Evolutionary conservation across 2,888 invertebrate genomes (phyloP), one percentile per base, ranked within the genome.

Genomic region (Lepidochrysops patricia): DNA sequence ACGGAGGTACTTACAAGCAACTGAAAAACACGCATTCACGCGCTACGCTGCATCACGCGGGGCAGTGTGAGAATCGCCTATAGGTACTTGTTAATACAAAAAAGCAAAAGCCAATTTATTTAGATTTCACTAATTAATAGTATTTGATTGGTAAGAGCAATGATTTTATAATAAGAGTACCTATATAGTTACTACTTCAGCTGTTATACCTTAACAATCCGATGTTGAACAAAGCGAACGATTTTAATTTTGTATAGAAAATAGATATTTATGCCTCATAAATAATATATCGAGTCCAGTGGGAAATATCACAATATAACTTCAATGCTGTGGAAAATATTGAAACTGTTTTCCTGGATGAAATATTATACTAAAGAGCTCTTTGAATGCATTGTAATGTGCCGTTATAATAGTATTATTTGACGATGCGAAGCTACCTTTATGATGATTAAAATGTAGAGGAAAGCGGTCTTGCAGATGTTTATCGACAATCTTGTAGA

Each of bases 221-320:
- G 9, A 19, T 43, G 19, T 43, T 1, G 9, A 19, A 43, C 19
- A 19, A 43, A 43, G 43, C 19, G 7, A 43, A 43, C 9, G 9
- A 19, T 43, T 9, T 43, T 43, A 23, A 43, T 43, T 3, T 19
- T 23, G 19, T 23, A 13, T 35, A 23, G 43, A 43, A 43, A 43
- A 43, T 43, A 43, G 9, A 43, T 43, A 43, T 43, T 43, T 43
- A 43, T 23, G 9, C 43, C 19, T 43, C 43, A 43, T 43, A 43
- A 43, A 43, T 43, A 43, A 43, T 43, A 43, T 4, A 43, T 43
- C 43, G 19, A 12, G 43, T 19, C 43, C 43, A 43, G 43, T 19
- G 50, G 50, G 50, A 50, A 50, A 50, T 50, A 26, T 26, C 50
- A 26, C 50, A 26, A 50, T 50, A 50, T 6, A 50, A 50, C 50